phyloP scores from a whole-genome alignment of 2,888 invertebrate genomes.

The Drosophila dives region DNA sequence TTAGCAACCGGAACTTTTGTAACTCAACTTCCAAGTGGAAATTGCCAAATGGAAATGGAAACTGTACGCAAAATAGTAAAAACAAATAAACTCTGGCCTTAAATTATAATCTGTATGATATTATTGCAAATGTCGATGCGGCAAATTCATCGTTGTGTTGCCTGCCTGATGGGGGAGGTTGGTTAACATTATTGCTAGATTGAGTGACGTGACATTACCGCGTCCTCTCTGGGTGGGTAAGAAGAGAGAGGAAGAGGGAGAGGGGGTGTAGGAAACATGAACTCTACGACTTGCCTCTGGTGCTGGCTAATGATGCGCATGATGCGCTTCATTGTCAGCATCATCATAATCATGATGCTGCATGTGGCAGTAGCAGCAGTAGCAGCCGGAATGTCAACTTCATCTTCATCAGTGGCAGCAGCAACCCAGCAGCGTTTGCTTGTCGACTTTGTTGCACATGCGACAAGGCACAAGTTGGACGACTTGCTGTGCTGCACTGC shows the following conservation, averaged over 20 bases:
- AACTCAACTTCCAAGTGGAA: constrained; percentile 29
- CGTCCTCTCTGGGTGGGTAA: not conserved
- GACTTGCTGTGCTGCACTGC: constrained; percentile 65
- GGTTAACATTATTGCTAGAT: constrained; percentile 44
- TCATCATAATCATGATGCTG: constrained; percentile 35
- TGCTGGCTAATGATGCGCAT: constrained; percentile 78
- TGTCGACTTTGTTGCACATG: constrained; percentile 60
- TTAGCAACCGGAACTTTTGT: constrained; percentile 49
- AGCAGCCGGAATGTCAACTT: constrained; percentile 40
- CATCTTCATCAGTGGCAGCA: constrained; percentile 50
- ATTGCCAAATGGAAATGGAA: constrained; percentile 30
- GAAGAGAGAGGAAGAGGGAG: too few species aligned
- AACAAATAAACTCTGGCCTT: constrained; percentile 4
- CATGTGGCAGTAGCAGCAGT: constrained; percentile 44
- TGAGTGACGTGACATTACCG: constrained; percentile 38
- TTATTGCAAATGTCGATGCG: constrained; percentile 36
- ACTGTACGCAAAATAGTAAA: constrained; percentile 5
- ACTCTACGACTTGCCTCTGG: constrained; percentile 37
- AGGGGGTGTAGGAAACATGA: constrained; percentile 12
- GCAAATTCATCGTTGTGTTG: constrained; percentile 12
- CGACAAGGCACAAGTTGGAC: constrained; percentile 56
- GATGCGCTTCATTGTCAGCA: constrained; percentile 69
- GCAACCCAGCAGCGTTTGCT: constrained; percentile 27
- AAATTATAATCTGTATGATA: constrained; percentile 46
- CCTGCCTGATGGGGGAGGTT: not conserved